These are phyloP conservation scores for Plestiodon gilberti DNA, from an alignment of 2,113 vertebrate genomes.

Conservation along the genomic window DNA sequence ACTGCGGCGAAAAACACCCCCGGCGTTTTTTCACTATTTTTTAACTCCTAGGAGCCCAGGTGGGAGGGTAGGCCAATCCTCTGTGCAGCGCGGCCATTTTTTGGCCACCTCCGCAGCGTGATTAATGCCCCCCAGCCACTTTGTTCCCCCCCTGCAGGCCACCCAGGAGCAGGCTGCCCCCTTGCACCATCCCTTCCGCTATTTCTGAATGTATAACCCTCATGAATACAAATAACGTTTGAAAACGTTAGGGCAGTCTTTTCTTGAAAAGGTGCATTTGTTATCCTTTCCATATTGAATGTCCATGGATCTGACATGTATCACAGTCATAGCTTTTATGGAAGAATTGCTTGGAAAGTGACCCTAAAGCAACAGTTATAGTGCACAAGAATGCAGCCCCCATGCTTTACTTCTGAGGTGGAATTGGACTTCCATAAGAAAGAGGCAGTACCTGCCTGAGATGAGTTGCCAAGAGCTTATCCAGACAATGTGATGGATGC, in stretches of 20 bases:
- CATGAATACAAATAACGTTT: not conserved
- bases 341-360: not conserved
- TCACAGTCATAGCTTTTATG: not conserved
- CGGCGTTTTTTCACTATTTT: too few species aligned
- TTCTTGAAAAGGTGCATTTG: not conserved
- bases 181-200: too few species aligned
- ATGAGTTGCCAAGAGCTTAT: not conserved
- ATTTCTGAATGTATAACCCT: not conserved
- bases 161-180: too few species aligned
- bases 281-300: not conserved
- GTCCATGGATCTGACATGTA: not conserved
- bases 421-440: not conserved
- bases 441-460: not conserved
- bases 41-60: too few species aligned
- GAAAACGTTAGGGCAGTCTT: not conserved
- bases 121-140: too few species aligned
- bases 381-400: not conserved
- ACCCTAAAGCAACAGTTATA: not conserved
- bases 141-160: too few species aligned
- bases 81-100: too few species aligned
- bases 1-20: too few species aligned
- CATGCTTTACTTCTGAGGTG: not conserved
- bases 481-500: not conserved
- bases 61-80: too few species aligned
- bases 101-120: too few species aligned